A percentile compares a stretch with the other conserved stretches of the same genome.
Conservation (phyloP, 1,140 invertebrate genomes). For the Agraylea sexmaculata region DNA sequence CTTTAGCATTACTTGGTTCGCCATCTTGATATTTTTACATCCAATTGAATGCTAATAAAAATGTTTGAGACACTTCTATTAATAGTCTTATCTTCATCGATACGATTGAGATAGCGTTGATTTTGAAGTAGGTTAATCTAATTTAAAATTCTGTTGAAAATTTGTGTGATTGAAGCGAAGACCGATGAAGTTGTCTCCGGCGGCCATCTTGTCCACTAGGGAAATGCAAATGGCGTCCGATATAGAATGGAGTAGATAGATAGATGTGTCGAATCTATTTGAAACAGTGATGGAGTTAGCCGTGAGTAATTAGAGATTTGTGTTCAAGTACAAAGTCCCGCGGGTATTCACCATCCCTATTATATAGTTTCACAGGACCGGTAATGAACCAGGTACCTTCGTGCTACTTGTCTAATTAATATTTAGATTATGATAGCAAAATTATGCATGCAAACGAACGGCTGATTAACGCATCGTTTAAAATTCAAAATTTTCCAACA, state of each 20-base stretch:
- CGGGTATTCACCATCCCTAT: background rate
- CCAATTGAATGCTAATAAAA: too few species aligned
- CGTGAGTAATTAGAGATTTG: slow-evolving; percentile 11
- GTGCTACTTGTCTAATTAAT: background rate
- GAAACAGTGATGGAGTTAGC: slow-evolving; percentile 9
- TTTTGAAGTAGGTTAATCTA: background rate
- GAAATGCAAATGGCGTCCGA: background rate
- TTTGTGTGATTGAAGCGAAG: background rate
- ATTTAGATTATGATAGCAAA: background rate
- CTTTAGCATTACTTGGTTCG: too few species aligned
- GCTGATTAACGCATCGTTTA: slow-evolving; percentile 4
- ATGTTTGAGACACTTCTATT: too few species aligned
- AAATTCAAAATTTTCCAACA: slow-evolving; percentile 3
- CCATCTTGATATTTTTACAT: too few species aligned
- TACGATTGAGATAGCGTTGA: background rate
- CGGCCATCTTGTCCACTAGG: background rate
- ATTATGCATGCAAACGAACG: background rate
- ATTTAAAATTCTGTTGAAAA: background rate
- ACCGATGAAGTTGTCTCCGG: background rate
- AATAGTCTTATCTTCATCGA: too few species aligned
- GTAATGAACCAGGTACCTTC: background rate
- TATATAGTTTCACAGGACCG: background rate
- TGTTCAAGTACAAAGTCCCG: slow-evolving; percentile 4
- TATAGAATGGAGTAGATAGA: too few species aligned
- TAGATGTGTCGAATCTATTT: too few species aligned